Evolutionary conservation across 2,797 vertebrate species (phyloP).

Genomic region (Lacerta agilis): DNA sequence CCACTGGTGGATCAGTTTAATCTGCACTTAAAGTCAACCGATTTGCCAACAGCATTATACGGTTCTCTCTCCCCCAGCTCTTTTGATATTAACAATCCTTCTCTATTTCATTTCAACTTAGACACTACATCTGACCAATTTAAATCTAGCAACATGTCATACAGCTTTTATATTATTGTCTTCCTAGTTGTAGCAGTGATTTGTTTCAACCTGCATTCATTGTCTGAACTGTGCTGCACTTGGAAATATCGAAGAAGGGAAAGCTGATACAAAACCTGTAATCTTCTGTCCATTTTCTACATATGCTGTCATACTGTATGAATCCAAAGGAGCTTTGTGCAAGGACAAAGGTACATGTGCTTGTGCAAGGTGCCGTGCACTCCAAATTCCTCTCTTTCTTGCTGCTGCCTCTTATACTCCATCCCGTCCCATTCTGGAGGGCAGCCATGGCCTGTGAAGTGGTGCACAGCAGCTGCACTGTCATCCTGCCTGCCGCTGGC

Average conservation of each 20-base stretch:
- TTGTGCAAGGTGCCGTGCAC: neutral
- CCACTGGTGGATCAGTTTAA: neutral
- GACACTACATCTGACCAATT: neutral
- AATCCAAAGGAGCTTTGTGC: neutral
- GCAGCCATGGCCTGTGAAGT: neutral
- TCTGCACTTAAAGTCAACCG: neutral
- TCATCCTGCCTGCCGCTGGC: neutral
- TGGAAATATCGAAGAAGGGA: neutral
- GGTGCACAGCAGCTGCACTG: neutral
- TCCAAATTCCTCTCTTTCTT: neutral
- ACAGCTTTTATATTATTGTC: neutral
- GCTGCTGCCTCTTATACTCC: neutral
- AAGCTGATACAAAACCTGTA: neutral
- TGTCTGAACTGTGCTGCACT: neutral
- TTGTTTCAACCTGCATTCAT: neutral
- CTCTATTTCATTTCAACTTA: neutral
- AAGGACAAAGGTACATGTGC: neutral
- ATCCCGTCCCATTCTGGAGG: neutral
- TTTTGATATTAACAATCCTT: neutral
- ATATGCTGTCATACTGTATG: neutral
- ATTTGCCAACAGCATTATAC: neutral
- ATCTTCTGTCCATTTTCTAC: neutral
- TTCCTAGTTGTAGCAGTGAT: too few relatives aligned
- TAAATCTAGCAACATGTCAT: neutral
- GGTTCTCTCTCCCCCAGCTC: neutral